Percentiles rank a stretch among this genome's conserved stretches.
Conservation (phyloP, 2,113 vertebrate genomes). For the Loxodonta africana region DNA sequence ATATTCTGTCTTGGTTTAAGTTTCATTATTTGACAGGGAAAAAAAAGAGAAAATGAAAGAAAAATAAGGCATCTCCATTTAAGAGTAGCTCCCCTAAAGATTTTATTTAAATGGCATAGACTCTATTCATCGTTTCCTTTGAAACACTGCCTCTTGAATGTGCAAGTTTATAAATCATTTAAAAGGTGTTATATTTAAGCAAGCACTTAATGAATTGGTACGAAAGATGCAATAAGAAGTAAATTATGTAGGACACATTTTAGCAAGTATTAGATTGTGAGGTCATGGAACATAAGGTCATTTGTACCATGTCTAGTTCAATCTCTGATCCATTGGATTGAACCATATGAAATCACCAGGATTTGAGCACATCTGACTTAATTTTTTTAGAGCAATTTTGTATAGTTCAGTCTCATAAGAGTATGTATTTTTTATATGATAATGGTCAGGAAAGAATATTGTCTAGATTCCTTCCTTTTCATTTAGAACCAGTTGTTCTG, state of each 20-base stretch:
- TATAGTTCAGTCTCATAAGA: neutral
- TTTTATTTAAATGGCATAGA: constrained; percentile 30
- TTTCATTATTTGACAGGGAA: neutral
- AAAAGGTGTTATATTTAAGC: constrained; percentile 58
- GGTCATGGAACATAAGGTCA: constrained; percentile 10
- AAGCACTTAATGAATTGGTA: constrained; percentile 66
- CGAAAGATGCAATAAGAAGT: constrained; percentile 45
- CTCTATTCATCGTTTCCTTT: neutral
- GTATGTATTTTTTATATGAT: neutral
- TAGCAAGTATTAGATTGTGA: constrained; percentile 42
- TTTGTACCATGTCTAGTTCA: constrained; percentile 25
- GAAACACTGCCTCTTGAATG: constrained; percentile 23
- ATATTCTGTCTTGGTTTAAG: neutral
- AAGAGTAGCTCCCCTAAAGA: neutral
- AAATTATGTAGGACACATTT: constrained; percentile 25
- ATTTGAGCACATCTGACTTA: constrained; percentile 7
- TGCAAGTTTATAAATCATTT: constrained; percentile 63
- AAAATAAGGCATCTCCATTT: neutral
- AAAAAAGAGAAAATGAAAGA: neutral
- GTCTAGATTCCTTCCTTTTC: neutral
- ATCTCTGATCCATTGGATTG: neutral
- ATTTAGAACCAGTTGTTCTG: neutral
- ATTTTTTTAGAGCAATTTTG: neutral
- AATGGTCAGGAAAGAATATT: neutral
- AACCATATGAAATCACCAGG: neutral